These are phyloP conservation scores for Brachionus plicatilis DNA, from an alignment of 1,140 invertebrate genomes.

Conservation along the genomic window DNA sequence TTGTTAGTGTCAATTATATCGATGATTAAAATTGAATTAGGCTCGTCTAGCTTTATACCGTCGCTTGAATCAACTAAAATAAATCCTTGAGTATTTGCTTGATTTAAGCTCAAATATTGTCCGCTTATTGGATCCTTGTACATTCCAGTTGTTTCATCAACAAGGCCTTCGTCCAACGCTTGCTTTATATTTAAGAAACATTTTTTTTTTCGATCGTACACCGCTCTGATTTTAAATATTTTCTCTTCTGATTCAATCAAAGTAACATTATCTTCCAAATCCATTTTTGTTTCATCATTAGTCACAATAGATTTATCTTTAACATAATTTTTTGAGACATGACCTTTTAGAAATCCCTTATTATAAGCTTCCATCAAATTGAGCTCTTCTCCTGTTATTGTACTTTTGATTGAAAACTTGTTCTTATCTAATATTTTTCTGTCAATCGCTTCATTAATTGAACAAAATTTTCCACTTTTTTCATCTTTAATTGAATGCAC, in stretches of 20 bases:
- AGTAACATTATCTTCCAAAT: background rate
- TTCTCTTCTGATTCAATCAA: constrained; percentile 2
- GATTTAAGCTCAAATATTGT: background rate
- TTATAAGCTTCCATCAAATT: background rate
- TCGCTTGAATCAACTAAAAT: background rate
- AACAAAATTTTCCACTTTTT: background rate
- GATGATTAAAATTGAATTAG: background rate
- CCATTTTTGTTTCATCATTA: background rate
- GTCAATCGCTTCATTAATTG: constrained; percentile 16
- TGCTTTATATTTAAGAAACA: background rate
- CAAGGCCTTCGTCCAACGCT: background rate
- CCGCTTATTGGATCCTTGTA: background rate
- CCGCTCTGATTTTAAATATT: background rate
- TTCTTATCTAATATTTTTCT: background rate
- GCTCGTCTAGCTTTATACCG: background rate
- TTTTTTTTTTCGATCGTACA: background rate
- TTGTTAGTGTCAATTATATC: background rate
- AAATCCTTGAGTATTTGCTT: background rate
- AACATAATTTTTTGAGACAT: background rate
- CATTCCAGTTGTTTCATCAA: background rate
- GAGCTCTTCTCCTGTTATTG: background rate
- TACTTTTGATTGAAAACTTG: background rate
- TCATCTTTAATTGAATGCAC: constrained; percentile 14
- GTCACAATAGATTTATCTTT: background rate
- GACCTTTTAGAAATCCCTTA: background rate